Evolutionary conservation across 2,797 vertebrate species (phyloP).

Genomic region (Yasuhikotakia modesta): DNA sequence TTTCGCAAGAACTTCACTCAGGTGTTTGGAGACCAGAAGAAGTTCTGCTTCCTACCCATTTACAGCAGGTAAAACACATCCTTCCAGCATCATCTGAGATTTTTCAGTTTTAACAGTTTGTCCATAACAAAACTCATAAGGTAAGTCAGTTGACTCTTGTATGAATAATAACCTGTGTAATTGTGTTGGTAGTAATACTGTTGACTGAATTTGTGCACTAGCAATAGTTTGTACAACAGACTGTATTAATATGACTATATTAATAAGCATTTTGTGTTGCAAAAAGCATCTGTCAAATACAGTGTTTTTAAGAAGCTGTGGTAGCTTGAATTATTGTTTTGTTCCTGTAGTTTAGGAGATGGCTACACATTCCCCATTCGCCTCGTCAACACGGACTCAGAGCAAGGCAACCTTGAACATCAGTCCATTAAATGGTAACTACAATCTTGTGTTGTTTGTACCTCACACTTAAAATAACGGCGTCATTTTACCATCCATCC

Average conservation of each 20-base stretch:
- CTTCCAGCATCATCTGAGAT: background rate
- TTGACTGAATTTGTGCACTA: no score
- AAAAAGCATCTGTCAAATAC: no score
- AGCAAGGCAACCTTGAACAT: constrained; percentile 81
- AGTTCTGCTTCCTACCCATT: constrained; percentile 87
- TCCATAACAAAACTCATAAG: background rate
- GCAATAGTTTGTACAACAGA: no score
- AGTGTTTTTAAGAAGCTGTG: background rate
- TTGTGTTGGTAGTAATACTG: no score
- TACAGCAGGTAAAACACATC: constrained; percentile 84
- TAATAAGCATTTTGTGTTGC: no score
- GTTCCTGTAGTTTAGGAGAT: constrained; percentile 84
- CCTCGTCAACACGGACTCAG: constrained; percentile 87
- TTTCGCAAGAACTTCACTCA: constrained; percentile 82
- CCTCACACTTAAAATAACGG: background rate
- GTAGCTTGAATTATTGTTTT: background rate
- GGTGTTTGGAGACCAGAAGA: constrained; percentile 76
- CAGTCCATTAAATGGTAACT: constrained; percentile 85
- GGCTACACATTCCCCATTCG: constrained; percentile 91
- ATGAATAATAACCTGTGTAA: no score
- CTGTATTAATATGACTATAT: no score
- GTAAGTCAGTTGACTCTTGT: background rate
- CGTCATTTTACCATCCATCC: background rate
- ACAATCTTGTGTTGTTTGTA: constrained; percentile 57
- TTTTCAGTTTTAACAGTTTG: background rate